Percentiles rank a stretch among this genome's conserved stretches.
phyloP scores from a whole-genome alignment of 2,113 vertebrate genomes.

The Saccopteryx bilineata region DNA sequence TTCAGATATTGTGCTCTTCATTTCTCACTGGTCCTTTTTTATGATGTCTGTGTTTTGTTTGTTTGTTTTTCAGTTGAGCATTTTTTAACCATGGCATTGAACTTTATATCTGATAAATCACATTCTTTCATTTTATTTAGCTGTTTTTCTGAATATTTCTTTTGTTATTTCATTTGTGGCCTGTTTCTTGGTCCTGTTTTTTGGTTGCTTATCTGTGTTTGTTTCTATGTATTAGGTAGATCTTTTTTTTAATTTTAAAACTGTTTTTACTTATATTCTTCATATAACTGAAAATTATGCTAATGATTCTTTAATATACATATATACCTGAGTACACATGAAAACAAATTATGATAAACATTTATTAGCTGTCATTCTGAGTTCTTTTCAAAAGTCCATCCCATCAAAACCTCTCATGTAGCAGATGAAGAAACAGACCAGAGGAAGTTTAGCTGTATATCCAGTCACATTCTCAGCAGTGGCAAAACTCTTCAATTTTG shows the following conservation, averaged over 20 bases:
- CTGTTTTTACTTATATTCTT: constrained; percentile 13
- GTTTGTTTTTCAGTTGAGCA: no score
- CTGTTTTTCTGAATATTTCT: no score
- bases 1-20: no score
- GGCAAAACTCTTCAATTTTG: not conserved
- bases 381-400: not conserved
- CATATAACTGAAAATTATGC: not conserved
- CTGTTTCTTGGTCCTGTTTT: no score
- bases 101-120: no score
- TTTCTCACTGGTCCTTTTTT: no score
- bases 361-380: not conserved
- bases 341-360: not conserved
- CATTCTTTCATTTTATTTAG: no score
- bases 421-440: not conserved
- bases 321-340: not conserved
- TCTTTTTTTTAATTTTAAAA: not conserved
- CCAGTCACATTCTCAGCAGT: not conserved
- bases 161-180: no score
- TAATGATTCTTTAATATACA: not conserved
- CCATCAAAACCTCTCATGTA: not conserved
- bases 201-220: no score
- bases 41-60: no score
- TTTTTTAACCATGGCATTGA: no score
- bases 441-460: not conserved
- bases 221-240: no score